These are phyloP conservation scores for Ephydatia muelleri DNA, from an alignment of 37 sponge, comb jelly and placozoan species.

Conservation along the genomic window DNA sequence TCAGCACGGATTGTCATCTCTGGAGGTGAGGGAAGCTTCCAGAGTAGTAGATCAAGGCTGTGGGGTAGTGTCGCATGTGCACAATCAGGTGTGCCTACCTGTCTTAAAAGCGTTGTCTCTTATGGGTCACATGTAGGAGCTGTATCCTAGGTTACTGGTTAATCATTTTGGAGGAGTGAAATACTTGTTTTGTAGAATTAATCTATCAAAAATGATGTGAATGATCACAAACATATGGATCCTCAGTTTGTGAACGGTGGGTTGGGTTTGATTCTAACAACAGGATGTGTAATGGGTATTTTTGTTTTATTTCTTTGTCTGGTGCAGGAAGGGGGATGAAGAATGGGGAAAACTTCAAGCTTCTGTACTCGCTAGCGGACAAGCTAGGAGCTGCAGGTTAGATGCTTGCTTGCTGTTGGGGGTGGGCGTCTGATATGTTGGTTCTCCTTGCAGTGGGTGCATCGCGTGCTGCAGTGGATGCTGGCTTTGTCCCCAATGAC, in stretches of 20 bases:
- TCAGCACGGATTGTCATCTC: conserved; percentile 90
- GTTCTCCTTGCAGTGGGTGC: conserved; percentile 89
- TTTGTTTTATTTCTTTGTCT: background rate
- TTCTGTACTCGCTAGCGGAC: conserved; percentile 95
- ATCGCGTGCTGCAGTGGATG: conserved; percentile 98
- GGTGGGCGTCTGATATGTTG: background rate
- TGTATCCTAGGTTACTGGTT: no score
- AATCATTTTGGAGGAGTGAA: no score
- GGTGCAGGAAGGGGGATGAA: conserved; percentile 93
- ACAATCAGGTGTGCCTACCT: no score
- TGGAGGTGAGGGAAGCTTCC: conserved; percentile 76
- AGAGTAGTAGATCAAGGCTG: background rate
- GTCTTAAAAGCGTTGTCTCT: no score
- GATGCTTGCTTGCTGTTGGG: background rate
- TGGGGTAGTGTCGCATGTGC: no score
- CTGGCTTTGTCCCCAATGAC: conserved; percentile 97
- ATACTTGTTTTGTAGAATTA: no score
- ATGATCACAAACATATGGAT: no score
- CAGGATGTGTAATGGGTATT: background rate
- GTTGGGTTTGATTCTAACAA: no score
- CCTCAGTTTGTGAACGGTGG: no score
- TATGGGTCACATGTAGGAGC: no score
- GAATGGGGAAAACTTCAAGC: conserved; percentile 96
- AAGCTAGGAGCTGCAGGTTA: conserved; percentile 94
- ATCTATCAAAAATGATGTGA: no score